phyloP scores from a whole-genome alignment of 2,888 invertebrate species.

The Dendrolimus pini region DNA sequence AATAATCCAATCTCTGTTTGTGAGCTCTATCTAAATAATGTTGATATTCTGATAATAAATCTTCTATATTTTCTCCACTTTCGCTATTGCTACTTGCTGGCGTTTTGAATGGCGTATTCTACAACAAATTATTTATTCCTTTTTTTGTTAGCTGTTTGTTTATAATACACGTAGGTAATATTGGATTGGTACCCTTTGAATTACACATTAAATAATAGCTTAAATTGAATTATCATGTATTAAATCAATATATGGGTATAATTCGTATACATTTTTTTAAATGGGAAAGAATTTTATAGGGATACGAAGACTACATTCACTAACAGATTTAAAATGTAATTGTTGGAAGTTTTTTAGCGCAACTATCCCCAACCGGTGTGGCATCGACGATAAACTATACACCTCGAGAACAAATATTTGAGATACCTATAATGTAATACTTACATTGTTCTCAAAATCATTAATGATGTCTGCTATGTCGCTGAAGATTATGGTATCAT shows the following conservation, averaged over 20 bases:
- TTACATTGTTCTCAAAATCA: slow-evolving; percentile 54
- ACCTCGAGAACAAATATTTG: too few species aligned
- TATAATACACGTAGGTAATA: neutral
- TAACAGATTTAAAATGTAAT: too few species aligned
- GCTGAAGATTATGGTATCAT: slow-evolving; percentile 57
- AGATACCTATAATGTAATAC: slow-evolving; percentile 13
- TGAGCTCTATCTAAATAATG: slow-evolving; percentile 59
- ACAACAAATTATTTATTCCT: slow-evolving; percentile 17
- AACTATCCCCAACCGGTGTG: too few species aligned
- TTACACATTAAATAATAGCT: too few species aligned
- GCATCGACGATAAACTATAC: too few species aligned
- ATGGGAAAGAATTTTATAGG: too few species aligned
- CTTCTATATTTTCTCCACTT: slow-evolving; percentile 55
- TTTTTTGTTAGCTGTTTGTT: slow-evolving; percentile 3
- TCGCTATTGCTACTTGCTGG: slow-evolving; percentile 43
- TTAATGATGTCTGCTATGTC: slow-evolving; percentile 61
- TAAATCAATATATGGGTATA: too few species aligned
- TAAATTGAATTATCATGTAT: too few species aligned
- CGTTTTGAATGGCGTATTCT: slow-evolving; percentile 41
- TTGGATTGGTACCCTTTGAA: too few species aligned
- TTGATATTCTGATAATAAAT: slow-evolving; percentile 58
- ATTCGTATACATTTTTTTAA: slow-evolving; percentile 1
- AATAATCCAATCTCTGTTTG: slow-evolving; percentile 45
- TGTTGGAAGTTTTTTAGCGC: too few species aligned
- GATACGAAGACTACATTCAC: too few species aligned